Conservation (phyloP, 2,113 vertebrate genomes). For the Hemiprocne comata region DNA sequence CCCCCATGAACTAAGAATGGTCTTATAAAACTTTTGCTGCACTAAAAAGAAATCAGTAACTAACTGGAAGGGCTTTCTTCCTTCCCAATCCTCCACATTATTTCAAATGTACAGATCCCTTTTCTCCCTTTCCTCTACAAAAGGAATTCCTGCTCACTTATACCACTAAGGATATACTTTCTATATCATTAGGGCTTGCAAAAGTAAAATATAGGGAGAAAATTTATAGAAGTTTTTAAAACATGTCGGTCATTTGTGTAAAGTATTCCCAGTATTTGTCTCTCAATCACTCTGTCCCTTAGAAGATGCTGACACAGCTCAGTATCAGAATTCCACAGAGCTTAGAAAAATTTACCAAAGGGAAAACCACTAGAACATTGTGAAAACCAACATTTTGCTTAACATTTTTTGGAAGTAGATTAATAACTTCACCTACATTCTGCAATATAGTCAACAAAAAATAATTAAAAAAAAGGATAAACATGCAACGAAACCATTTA, state of each 20-base stretch:
- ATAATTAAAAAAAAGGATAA: neutral
- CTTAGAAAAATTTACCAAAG: neutral
- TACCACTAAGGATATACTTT: neutral
- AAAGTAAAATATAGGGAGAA: neutral
- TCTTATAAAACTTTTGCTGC: neutral
- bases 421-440: neutral
- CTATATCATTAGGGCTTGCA: neutral
- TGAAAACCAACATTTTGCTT: neutral
- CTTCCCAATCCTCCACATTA: neutral
- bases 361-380: neutral
- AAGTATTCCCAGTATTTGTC: neutral
- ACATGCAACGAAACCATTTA: neutral
- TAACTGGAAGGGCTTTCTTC: neutral
- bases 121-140: neutral
- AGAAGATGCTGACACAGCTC: neutral
- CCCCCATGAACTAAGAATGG: neutral
- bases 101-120: neutral
- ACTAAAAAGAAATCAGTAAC: neutral
- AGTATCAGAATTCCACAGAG: neutral
- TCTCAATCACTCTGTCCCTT: neutral
- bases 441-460: neutral
- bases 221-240: neutral
- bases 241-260: neutral
- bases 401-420: neutral
- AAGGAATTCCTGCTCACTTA: neutral